Evolutionary conservation across 1,140 invertebrate genomes (phyloP).

Genomic region (Delia radicum): DNA sequence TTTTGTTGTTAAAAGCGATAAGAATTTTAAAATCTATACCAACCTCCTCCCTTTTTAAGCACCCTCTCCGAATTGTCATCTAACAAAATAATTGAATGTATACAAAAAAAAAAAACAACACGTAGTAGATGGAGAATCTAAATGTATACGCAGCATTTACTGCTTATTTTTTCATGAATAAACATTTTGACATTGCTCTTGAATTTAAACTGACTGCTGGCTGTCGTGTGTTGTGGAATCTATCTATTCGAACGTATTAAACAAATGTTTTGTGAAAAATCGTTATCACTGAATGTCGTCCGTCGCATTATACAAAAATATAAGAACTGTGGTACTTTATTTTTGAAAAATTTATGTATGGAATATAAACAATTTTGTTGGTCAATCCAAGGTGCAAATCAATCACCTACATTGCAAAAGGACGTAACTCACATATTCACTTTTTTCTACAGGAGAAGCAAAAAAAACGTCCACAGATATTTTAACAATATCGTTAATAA

Average conservation of each 20-base stretch:
- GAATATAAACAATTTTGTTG: too few relatives aligned
- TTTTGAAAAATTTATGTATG: too few relatives aligned
- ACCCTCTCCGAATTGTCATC: neutral
- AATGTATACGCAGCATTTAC: neutral
- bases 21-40: neutral
- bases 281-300: neutral
- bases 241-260: too few relatives aligned
- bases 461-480: too few relatives aligned
- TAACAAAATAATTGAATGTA: neutral
- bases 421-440: too few relatives aligned
- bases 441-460: too few relatives aligned
- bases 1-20: neutral
- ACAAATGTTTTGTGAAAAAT: neutral
- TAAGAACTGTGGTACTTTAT: too few relatives aligned
- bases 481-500: too few relatives aligned
- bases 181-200: neutral
- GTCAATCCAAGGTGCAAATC: too few relatives aligned
- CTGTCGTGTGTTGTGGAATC: neutral
- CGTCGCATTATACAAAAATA: neutral
- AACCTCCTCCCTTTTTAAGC: neutral
- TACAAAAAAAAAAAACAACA: neutral
- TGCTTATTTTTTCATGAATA: neutral
- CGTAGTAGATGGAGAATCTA: too few relatives aligned
- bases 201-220: neutral
- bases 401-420: too few relatives aligned